These are phyloP conservation scores for Thalassaphorura encarpata DNA, from an alignment of 1,140 invertebrate species.

Conservation along the genomic window DNA sequence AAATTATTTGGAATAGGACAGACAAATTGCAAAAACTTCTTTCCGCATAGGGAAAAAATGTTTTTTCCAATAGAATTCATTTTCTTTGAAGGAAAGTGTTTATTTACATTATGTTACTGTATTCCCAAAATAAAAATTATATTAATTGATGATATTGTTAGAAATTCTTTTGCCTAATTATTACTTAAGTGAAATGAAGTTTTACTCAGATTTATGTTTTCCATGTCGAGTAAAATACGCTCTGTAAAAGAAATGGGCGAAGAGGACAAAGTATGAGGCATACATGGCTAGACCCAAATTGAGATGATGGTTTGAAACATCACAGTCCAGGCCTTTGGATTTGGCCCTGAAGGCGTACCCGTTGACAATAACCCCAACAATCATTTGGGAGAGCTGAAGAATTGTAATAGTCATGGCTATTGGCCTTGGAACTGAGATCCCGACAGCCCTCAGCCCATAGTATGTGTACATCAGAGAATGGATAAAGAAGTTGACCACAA, in stretches of 20 bases:
- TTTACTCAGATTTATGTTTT: background rate
- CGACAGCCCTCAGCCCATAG: constrained; percentile 81
- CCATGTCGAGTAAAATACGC: constrained; percentile 1
- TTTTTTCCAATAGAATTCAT: too few species aligned
- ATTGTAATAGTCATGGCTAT: constrained; percentile 88
- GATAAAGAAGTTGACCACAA: constrained; percentile 98
- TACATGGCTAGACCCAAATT: constrained; percentile 88
- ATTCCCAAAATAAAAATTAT: too few species aligned
- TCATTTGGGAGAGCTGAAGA: constrained; percentile 91
- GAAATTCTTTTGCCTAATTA: too few species aligned
- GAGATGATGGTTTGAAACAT: constrained; percentile 77
- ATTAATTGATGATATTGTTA: too few species aligned
- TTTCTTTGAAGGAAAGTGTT: too few species aligned
- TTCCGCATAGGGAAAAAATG: too few species aligned
- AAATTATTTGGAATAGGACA: too few species aligned
- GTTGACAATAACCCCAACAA: constrained; percentile 83
- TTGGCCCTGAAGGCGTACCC: constrained; percentile 67
- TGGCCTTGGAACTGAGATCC: constrained; percentile 68
- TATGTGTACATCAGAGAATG: constrained; percentile 98
- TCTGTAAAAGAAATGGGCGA: constrained; percentile 9
- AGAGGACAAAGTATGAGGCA: constrained; percentile 41
- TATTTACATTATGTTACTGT: too few species aligned
- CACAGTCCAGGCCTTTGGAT: constrained; percentile 53
- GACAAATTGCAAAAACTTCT: too few species aligned
- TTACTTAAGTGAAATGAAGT: too few species aligned